These are phyloP conservation scores for Sphaeridia pumilis DNA, from an alignment of 2,888 invertebrate species.

Conservation along the genomic window DNA sequence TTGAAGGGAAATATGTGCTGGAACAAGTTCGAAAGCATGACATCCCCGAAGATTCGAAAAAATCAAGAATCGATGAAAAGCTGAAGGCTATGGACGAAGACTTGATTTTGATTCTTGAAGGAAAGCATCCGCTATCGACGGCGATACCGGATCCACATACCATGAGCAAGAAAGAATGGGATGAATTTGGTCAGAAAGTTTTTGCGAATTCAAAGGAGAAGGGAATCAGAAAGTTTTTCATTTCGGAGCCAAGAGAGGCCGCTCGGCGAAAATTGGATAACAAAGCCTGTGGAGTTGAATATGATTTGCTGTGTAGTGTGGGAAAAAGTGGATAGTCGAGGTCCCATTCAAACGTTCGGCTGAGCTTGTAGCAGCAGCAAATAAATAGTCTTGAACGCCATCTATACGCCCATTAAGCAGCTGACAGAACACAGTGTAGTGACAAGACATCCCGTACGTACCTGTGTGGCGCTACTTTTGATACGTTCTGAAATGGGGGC, in stretches of 20 bases:
- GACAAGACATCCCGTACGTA: too few species aligned
- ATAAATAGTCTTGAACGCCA: too few species aligned
- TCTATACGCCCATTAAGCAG: too few species aligned
- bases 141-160: conserved; percentile 30
- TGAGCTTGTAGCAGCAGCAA: too few species aligned
- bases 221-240: conserved; percentile 29
- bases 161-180: conserved; percentile 34
- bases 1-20: conserved; percentile 9
- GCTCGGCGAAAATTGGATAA: conserved; percentile 29
- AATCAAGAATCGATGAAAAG: conserved; percentile 26
- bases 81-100: conserved; percentile 23
- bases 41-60: conserved; percentile 30
- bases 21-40: conserved; percentile 19
- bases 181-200: conserved; percentile 30
- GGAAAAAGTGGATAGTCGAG: too few species aligned
- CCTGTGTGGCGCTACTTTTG: too few species aligned
- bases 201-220: conserved; percentile 22
- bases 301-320: too few species aligned
- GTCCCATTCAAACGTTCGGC: too few species aligned
- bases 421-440: too few species aligned
- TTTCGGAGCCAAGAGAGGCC: conserved; percentile 27
- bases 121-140: conserved; percentile 29
- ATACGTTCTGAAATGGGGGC: too few species aligned
- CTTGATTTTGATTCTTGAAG: conserved; percentile 29
- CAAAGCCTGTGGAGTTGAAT: too few species aligned